phyloP scores from a whole-genome alignment of 2,113 vertebrate species.

The Apodemus speciosus region DNA sequence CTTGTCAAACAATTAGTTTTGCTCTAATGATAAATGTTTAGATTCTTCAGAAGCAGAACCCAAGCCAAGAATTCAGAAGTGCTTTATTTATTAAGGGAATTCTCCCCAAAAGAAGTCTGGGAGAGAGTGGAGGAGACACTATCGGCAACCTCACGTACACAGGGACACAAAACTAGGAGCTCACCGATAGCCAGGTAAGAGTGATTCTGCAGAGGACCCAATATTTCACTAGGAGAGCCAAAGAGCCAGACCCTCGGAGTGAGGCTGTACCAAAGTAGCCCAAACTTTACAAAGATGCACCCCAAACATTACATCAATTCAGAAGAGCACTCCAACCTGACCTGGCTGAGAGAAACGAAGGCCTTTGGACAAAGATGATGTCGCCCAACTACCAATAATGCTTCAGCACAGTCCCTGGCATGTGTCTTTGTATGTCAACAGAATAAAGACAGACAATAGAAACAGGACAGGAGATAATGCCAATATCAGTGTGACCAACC shows the following conservation, averaged over 20 bases:
- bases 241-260: not conserved
- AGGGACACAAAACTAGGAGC: not conserved
- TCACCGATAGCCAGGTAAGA: not conserved
- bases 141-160: not conserved
- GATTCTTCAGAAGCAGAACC: not conserved
- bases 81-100: slow-evolving; percentile 18
- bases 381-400: not conserved
- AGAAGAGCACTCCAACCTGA: not conserved
- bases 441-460: not conserved
- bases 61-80: not conserved
- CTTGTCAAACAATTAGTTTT: not conserved
- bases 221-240: not conserved
- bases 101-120: not conserved
- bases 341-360: not conserved
- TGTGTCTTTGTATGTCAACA: not conserved
- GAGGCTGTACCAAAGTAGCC: not conserved
- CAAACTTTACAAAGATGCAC: not conserved
- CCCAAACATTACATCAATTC: not conserved
- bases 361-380: not conserved
- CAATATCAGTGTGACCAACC: not conserved
- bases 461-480: slow-evolving; percentile 30
- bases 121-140: not conserved
- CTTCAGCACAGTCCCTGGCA: not conserved
- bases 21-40: slow-evolving; percentile 23
- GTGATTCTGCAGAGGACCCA: not conserved